Percentiles rank a stretch among this genome's conserved stretches.
phyloP scores from a whole-genome alignment of 2,797 vertebrate genomes.

The Pseudochaenichthys georgianus region DNA sequence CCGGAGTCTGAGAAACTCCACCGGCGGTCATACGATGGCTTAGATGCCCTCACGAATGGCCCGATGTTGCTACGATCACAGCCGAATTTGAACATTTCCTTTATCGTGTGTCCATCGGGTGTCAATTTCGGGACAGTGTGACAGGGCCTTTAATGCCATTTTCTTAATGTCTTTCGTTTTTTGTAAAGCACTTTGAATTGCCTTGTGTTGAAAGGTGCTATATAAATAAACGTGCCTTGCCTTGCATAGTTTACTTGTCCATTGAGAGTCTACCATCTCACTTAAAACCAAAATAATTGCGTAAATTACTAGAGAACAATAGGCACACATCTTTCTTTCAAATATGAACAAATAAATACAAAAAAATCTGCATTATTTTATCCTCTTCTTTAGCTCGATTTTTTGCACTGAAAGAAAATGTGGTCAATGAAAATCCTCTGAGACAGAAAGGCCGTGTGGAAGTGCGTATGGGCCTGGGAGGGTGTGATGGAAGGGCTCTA shows the following conservation, averaged over 20 bases:
- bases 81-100: no score
- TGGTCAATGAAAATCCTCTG: constrained; percentile 58
- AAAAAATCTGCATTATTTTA: constrained; percentile 18
- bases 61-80: no score
- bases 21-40: no score
- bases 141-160: no score
- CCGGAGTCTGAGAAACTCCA: no score
- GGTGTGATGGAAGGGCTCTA: constrained; percentile 82
- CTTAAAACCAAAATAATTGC: background rate
- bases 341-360: constrained; percentile 20
- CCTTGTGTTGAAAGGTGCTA: no score
- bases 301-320: background rate
- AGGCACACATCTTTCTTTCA: constrained; percentile 4
- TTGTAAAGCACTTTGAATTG: no score
- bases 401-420: constrained; percentile 42
- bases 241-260: background rate
- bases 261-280: background rate
- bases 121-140: no score
- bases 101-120: no score
- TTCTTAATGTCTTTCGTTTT: no score
- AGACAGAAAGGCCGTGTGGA: constrained; percentile 58
- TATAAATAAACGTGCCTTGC: no score
- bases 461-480: constrained; percentile 62
- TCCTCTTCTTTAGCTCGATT: constrained; percentile 25
- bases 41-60: no score